Conservation (phyloP, 2,797 vertebrate species). For the Melanotaenia maccullochi region DNA sequence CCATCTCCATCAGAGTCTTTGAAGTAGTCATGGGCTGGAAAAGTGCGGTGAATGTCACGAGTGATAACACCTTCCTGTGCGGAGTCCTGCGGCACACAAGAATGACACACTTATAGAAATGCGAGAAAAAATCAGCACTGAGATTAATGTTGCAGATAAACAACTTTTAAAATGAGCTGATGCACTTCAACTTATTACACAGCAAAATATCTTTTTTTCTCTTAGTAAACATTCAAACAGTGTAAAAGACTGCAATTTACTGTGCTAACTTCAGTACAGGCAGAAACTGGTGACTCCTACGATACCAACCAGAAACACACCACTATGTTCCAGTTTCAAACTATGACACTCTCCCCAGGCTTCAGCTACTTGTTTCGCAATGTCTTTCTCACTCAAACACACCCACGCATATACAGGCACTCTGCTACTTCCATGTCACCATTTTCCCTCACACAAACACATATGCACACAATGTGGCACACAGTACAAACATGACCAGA, state of each 20-base stretch:
- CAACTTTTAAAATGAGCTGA: too few species aligned
- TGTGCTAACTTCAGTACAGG: neutral
- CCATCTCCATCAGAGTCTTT: constrained; percentile 96
- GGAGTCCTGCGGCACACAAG: constrained; percentile 85
- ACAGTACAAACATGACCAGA: constrained; percentile 37
- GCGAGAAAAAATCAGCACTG: neutral
- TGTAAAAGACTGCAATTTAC: neutral
- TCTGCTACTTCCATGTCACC: constrained; percentile 22
- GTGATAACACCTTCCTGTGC: constrained; percentile 94
- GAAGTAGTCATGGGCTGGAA: constrained; percentile 98
- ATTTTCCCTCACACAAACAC: constrained; percentile 9
- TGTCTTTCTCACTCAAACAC: constrained; percentile 31
- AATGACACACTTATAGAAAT: neutral
- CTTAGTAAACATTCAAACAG: constrained; percentile 6
- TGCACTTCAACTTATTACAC: neutral
- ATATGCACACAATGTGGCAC: constrained; percentile 11
- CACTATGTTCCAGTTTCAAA: constrained; percentile 25
- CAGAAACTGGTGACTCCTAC: constrained; percentile 7
- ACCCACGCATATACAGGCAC: constrained; percentile 29
- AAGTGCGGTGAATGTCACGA: constrained; percentile 96
- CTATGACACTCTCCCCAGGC: constrained; percentile 20
- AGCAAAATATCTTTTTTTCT: neutral
- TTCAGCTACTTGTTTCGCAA: constrained; percentile 42
- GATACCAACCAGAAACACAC: constrained; percentile 21
- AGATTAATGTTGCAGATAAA: neutral